Evolutionary conservation across 1,140 invertebrate species (phyloP).

Genomic region (Periplaneta americana): DNA sequence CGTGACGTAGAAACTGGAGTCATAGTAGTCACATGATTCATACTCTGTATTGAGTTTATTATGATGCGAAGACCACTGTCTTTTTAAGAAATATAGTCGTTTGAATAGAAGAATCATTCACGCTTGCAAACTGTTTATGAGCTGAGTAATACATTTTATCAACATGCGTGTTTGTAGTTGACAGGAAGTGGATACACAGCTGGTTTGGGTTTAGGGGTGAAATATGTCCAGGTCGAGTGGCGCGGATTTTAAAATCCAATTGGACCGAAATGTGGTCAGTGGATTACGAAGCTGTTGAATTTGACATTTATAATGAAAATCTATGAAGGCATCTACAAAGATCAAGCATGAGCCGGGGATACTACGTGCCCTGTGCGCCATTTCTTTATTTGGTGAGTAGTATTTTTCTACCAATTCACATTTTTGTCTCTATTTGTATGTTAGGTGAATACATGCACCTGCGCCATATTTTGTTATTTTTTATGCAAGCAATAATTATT

Average conservation of each 20-base stretch:
- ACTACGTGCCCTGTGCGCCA: conserved; percentile 13
- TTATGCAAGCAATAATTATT: too few species aligned
- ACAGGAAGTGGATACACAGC: neutral
- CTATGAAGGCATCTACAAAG: neutral
- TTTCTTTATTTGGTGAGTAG: conserved; percentile 13
- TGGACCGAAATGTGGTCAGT: neutral
- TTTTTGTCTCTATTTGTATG: too few species aligned
- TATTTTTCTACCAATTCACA: neutral
- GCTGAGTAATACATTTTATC: neutral
- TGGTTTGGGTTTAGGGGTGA: neutral
- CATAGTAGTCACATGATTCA: neutral
- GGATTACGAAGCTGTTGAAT: neutral
- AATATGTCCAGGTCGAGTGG: neutral
- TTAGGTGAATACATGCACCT: too few species aligned
- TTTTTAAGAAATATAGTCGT: neutral
- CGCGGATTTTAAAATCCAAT: neutral
- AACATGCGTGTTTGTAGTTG: neutral
- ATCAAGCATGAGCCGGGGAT: conserved; percentile 9
- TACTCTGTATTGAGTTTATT: neutral
- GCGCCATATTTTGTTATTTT: too few species aligned
- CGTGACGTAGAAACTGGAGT: neutral
- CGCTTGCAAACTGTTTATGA: neutral
- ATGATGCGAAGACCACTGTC: neutral
- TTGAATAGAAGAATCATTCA: neutral
- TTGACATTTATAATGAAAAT: neutral